Conservation (phyloP, 2,113 vertebrate species). For the Aegotheles bennettii region DNA sequence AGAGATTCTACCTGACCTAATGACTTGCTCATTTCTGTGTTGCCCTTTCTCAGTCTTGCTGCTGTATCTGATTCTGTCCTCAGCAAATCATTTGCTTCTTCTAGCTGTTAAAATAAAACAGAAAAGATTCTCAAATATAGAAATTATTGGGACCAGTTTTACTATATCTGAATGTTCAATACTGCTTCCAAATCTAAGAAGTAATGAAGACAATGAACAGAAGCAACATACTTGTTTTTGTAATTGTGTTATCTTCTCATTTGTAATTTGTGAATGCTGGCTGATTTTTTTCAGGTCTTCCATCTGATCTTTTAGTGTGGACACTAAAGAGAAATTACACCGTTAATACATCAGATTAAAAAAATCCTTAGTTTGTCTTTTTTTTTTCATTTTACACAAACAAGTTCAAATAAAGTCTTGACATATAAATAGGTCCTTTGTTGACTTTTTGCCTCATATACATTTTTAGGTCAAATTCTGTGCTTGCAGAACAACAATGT, state of each 20-base stretch:
- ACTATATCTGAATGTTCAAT: neutral
- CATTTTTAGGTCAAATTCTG: neutral
- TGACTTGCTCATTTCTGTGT: slow-evolving; percentile 90
- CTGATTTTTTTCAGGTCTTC: slow-evolving; percentile 93
- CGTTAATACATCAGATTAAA: neutral
- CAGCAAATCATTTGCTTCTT: slow-evolving; percentile 93
- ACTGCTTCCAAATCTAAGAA: neutral
- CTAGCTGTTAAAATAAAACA: slow-evolving; percentile 76
- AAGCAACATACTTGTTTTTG: slow-evolving; percentile 88
- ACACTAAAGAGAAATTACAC: slow-evolving; percentile 75
- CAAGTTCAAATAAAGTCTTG: neutral
- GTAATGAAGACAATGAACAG: slow-evolving; percentile 11
- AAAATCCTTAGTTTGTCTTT: neutral
- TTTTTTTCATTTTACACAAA: neutral
- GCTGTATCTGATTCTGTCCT: slow-evolving; percentile 94
- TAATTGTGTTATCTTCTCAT: slow-evolving; percentile 90
- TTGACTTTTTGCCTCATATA: neutral
- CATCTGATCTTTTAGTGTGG: slow-evolving; percentile 94
- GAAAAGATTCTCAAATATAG: neutral
- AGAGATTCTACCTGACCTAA: slow-evolving; percentile 87
- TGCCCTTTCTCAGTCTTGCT: slow-evolving; percentile 89
- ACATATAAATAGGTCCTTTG: neutral
- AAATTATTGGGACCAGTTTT: neutral
- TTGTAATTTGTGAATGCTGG: slow-evolving; percentile 91
- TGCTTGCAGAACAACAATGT: neutral